These are phyloP conservation scores for Myripristis murdjan DNA, from an alignment of 2,797 vertebrate species.

Conservation along the genomic window DNA sequence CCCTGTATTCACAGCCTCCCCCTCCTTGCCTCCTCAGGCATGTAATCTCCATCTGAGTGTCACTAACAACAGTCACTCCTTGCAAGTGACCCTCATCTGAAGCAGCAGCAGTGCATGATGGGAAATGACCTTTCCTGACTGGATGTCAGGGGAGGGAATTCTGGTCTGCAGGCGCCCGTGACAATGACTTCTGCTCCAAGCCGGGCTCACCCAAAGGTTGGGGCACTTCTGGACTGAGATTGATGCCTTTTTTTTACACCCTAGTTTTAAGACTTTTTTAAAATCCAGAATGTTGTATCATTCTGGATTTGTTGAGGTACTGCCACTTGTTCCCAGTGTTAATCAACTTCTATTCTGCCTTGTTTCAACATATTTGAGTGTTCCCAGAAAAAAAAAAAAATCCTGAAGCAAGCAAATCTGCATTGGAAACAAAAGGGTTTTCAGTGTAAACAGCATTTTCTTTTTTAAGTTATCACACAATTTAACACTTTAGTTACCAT, in stretches of 20 bases:
- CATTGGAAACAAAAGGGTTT: too few relatives aligned
- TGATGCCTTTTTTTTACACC: background rate
- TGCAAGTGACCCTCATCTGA: slow-evolving; percentile 22
- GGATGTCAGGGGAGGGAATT: slow-evolving; percentile 28
- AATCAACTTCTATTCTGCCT: too few relatives aligned
- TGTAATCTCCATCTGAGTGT: slow-evolving; percentile 20
- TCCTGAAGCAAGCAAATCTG: too few relatives aligned
- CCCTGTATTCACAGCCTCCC: background rate
- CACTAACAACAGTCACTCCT: slow-evolving; percentile 31
- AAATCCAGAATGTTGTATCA: too few relatives aligned
- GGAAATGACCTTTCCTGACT: slow-evolving; percentile 24
- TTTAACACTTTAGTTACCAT: background rate
- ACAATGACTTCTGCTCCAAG: slow-evolving; percentile 15
- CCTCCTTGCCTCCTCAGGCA: background rate
- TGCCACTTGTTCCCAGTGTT: too few relatives aligned
- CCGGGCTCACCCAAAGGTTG: slow-evolving; percentile 17
- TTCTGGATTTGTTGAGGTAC: background rate
- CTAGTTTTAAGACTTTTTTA: too few relatives aligned
- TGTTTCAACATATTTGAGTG: too few relatives aligned
- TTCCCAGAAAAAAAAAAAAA: too few relatives aligned
- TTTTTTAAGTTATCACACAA: slow-evolving; percentile 19
- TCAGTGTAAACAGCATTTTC: background rate
- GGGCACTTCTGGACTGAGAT: background rate
- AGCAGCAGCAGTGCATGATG: slow-evolving; percentile 10
- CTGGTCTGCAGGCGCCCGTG: background rate